phyloP scores from a whole-genome alignment of 2,113 vertebrate species.

The Brachypodius melanocephalos region DNA sequence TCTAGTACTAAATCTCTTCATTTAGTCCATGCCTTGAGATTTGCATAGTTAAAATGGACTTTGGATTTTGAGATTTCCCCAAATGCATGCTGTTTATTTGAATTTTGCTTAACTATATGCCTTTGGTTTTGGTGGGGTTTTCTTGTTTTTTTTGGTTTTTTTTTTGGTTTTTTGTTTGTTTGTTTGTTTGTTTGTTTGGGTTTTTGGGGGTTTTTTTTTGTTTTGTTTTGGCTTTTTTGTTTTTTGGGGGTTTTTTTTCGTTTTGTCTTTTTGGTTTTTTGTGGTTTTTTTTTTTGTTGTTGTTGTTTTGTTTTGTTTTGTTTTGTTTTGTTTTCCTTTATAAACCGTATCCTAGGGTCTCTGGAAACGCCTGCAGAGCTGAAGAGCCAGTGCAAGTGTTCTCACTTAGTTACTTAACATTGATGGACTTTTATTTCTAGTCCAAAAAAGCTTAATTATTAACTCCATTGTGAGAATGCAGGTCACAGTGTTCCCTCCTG shows the following conservation, averaged over 20 bases:
- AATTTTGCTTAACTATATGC: not conserved
- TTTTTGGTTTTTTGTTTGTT: too few species aligned
- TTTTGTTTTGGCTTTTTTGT: too few species aligned
- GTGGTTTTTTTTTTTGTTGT: too few species aligned
- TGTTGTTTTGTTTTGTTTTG: too few species aligned
- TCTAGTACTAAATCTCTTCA: not conserved
- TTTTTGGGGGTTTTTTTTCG: too few species aligned
- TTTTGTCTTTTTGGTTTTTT: too few species aligned
- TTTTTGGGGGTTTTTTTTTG: too few species aligned
- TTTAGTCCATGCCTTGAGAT: not conserved
- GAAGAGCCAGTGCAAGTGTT: not conserved
- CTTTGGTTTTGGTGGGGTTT: not conserved
- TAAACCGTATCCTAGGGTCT: not conserved
- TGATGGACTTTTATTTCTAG: not conserved
- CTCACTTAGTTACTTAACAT: not conserved
- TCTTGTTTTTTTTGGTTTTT: too few species aligned
- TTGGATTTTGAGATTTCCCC: not conserved
- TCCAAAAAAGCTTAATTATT: not conserved
- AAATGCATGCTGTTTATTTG: not conserved
- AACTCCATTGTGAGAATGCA: not conserved
- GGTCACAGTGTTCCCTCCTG: slow-evolving; percentile 4
- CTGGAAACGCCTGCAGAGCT: not conserved
- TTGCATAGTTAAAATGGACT: not conserved
- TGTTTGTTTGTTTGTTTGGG: too few species aligned
- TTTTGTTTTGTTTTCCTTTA: accelerated